Percentiles rank a stretch among this genome's conserved stretches.
Evolutionary conservation across 2,797 vertebrate genomes (phyloP).

Genomic region (Delichon dasypus): DNA sequence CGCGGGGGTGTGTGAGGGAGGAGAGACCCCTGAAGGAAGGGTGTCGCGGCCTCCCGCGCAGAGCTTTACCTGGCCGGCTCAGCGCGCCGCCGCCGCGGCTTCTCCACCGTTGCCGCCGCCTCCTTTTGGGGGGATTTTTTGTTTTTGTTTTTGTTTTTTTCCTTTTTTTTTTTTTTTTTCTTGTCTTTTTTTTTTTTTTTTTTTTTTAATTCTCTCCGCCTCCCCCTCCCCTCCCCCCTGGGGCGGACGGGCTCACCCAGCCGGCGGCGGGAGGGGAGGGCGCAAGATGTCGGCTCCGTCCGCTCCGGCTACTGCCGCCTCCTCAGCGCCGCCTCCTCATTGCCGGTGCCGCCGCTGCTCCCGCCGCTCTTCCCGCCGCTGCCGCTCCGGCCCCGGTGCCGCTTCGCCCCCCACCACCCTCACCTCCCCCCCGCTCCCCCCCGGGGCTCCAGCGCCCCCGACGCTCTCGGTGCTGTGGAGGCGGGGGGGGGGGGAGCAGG

Average conservation of each 20-base stretch:
- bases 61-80: slow-evolving; percentile 66
- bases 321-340: slow-evolving; percentile 73
- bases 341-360: slow-evolving; percentile 54
- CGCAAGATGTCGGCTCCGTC: slow-evolving; percentile 74
- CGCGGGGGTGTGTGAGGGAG: slow-evolving; percentile 19
- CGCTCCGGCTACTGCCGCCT: slow-evolving; percentile 45
- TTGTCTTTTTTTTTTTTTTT: not conserved
- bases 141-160: not conserved
- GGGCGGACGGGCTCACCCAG: slow-evolving; percentile 70
- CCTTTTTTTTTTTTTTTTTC: fast-evolving
- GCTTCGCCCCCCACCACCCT: not conserved
- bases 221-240: slow-evolving; percentile 44
- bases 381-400: slow-evolving; percentile 25
- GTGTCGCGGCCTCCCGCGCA: slow-evolving; percentile 40
- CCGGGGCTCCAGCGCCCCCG: not conserved
- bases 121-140: not conserved
- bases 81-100: slow-evolving; percentile 39
- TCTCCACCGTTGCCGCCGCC: slow-evolving; percentile 49
- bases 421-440: not conserved
- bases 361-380: not conserved
- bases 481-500: slow-evolving; percentile 13
- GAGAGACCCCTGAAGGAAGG: slow-evolving; percentile 43
- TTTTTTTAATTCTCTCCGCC: not conserved
- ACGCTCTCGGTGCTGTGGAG: slow-evolving; percentile 51
- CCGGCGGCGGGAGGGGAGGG: slow-evolving; percentile 66